A percentile compares a stretch with the other conserved stretches of the same genome.
phyloP scores from a whole-genome alignment of 2,797 vertebrate species.

The Anabacerthia variegaticeps region DNA sequence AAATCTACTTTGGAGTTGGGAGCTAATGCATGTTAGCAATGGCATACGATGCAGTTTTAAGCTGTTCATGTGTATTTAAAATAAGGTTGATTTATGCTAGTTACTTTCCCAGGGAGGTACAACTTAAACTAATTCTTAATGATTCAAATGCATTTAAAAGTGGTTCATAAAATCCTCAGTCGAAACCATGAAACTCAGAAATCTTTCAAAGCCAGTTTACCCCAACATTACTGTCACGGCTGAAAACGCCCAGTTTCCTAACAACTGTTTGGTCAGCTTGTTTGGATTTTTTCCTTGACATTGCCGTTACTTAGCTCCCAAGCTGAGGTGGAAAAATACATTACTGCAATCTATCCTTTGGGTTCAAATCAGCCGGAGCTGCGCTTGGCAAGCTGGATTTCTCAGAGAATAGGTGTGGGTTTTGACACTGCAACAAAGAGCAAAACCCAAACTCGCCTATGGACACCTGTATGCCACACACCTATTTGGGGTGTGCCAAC shows the following conservation, averaged over 20 bases:
- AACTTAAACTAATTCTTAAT: slow-evolving; percentile 67
- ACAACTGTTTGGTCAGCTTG: background rate
- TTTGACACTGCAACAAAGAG: background rate
- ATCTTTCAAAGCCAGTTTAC: slow-evolving; percentile 15
- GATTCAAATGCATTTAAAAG: slow-evolving; percentile 60
- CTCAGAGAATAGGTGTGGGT: background rate
- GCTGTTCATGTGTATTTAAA: slow-evolving; percentile 53
- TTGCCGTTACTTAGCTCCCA: background rate
- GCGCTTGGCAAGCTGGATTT: background rate
- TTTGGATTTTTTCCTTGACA: background rate
- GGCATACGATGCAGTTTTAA: slow-evolving; percentile 50
- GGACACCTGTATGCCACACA: accelerated
- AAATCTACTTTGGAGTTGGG: slow-evolving; percentile 60
- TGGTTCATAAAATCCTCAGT: slow-evolving; percentile 50
- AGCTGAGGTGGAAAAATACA: background rate
- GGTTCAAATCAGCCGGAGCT: background rate
- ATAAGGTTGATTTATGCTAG: slow-evolving; percentile 59
- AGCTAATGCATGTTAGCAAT: slow-evolving; percentile 29
- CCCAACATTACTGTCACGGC: background rate
- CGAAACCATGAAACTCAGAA: background rate
- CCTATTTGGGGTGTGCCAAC: background rate
- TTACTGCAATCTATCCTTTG: background rate
- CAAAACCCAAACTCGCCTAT: background rate
- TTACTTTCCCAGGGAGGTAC: slow-evolving; percentile 41
- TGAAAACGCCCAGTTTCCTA: background rate